phyloP scores from a whole-genome alignment of 1,140 invertebrate species.

The Drosophila lacertosa region DNA sequence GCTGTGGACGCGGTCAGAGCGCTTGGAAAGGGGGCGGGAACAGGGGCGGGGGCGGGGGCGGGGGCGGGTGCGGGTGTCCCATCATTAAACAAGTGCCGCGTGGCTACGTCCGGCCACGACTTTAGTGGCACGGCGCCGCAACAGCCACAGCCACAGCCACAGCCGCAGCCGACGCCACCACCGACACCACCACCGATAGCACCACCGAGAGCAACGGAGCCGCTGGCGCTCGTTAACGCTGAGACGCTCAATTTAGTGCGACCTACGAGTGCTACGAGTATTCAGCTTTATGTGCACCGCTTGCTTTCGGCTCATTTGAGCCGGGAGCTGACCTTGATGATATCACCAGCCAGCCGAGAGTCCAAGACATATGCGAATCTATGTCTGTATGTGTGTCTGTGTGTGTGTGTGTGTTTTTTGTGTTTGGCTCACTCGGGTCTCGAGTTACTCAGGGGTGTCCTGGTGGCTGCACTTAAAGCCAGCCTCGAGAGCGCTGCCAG shows the following conservation, averaged over 20 bases:
- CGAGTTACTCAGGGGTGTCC: slow-evolving; percentile 64
- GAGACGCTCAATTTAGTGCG: slow-evolving; percentile 79
- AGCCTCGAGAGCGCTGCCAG: slow-evolving; percentile 34
- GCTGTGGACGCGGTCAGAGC: slow-evolving; percentile 35
- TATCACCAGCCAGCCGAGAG: slow-evolving; percentile 57
- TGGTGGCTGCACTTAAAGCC: slow-evolving; percentile 65
- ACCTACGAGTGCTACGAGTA: slow-evolving; percentile 37
- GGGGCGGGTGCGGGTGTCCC: slow-evolving; percentile 37
- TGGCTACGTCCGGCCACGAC: slow-evolving; percentile 73
- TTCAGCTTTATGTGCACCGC: slow-evolving; percentile 55
- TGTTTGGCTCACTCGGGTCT: slow-evolving; percentile 36
- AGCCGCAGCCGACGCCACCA: slow-evolving; percentile 7
- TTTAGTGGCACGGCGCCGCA: slow-evolving; percentile 62
- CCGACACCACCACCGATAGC: slow-evolving; percentile 3
- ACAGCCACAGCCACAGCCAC: slow-evolving; percentile 11
- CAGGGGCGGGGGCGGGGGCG: no score
- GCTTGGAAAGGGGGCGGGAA: no score
- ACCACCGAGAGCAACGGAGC: slow-evolving; percentile 22
- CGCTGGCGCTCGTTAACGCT: slow-evolving; percentile 70
- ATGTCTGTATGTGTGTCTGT: slow-evolving; percentile 13
- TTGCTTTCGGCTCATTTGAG: slow-evolving; percentile 55
- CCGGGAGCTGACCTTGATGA: slow-evolving; percentile 70
- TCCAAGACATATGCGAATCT: slow-evolving; percentile 63
- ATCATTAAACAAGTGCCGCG: slow-evolving; percentile 66
- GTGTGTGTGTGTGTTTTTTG: slow-evolving; percentile 4